phyloP scores from a whole-genome alignment of 2,797 vertebrate genomes.

The Notolabrus celidotus region DNA sequence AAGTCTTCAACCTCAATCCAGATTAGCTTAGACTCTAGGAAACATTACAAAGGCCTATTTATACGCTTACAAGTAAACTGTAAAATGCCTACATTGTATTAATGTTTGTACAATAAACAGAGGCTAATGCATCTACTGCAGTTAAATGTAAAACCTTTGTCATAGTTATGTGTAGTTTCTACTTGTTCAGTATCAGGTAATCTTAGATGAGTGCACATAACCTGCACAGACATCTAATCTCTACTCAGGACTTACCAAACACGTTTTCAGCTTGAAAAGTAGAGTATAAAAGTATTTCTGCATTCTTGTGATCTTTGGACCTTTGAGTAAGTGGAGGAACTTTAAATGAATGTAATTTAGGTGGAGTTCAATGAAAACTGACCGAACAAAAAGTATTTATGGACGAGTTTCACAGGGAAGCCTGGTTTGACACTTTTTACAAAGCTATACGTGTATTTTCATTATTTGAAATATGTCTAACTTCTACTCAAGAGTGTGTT shows the following conservation, averaged over 20 bases:
- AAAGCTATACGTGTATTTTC: neutral
- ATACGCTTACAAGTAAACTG: no score
- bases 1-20: no score
- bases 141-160: neutral
- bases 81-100: no score
- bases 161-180: constrained; percentile 3
- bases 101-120: neutral
- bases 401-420: neutral
- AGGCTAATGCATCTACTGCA: no score
- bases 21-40: no score
- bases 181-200: constrained; percentile 24
- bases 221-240: constrained; percentile 27
- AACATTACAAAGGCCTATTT: no score
- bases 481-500: no score
- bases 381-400: neutral
- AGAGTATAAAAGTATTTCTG: neutral
- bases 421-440: neutral
- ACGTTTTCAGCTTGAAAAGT: constrained; percentile 32
- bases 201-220: constrained; percentile 43
- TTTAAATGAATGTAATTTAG: neutral
- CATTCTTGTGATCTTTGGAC: neutral
- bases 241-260: constrained; percentile 31
- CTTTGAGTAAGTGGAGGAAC: neutral
- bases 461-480: neutral
- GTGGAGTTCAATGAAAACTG: neutral